Percentiles rank a stretch among this genome's conserved stretches.
Conservation (phyloP, 2,113 vertebrate species). For the Chionis minor region DNA sequence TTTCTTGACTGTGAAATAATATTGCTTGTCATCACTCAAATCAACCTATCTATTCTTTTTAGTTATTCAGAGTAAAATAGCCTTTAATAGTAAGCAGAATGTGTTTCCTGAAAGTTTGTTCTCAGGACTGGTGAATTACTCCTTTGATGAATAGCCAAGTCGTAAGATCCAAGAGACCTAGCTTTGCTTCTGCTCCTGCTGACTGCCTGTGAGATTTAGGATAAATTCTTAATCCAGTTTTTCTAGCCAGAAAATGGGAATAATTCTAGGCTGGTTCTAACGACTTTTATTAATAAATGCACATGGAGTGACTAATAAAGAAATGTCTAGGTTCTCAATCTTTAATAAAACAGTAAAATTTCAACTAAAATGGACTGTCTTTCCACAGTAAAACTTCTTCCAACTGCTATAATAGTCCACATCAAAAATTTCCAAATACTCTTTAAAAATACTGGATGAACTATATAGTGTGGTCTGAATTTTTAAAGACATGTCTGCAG, state of each 20-base stretch:
- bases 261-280: neutral
- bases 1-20: neutral
- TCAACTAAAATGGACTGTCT: neutral
- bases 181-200: neutral
- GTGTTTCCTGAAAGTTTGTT: neutral
- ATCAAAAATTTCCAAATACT: neutral
- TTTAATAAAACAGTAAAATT: neutral
- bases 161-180: neutral
- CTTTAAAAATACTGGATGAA: neutral
- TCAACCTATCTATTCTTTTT: neutral
- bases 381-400: neutral
- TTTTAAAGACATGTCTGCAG: neutral
- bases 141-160: neutral
- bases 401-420: neutral
- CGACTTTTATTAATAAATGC: neutral
- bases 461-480: neutral
- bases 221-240: slow-evolving; percentile 24
- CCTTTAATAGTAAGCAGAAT: neutral
- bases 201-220: neutral
- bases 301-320: neutral
- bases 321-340: neutral
- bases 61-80: neutral
- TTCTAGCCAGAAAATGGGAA: neutral
- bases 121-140: neutral
- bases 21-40: neutral